Base-by-base conservation (phyloP, 2,113 vertebrate genomes). In the Charina bottae region DNA sequence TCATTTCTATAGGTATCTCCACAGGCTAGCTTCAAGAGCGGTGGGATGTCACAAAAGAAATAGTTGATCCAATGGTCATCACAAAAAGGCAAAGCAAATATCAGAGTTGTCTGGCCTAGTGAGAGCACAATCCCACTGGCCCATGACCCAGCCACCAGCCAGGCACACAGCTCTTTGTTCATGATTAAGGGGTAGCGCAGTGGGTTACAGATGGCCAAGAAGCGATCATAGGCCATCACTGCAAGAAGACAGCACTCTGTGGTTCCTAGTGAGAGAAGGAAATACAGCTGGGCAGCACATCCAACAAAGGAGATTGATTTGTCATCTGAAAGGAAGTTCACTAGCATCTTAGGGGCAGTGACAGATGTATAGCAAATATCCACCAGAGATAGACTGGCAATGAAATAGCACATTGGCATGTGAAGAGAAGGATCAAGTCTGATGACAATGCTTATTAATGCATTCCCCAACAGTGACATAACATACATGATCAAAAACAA, bases 231-330 rank as follows among this genome's bases (percentile, higher is more conserved):
- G 90, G n/a, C 90, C 83, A 93, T 94, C 85, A 91, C 49, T 84
- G 54, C 89, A 90, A 95, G 37, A 88, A 95, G 92, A 26, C 96
- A 89, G 62, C 49, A 92, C 12, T 94, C 92, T 37, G 90, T 93
- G 37, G 94, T 94, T 17, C 89, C 86, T 10, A 92, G 87, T 91
- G 93, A 93, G 90, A 95, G 46, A 11, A 64, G 91, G 88, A 21
- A 94, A 33, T 78, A 94, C 59, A 94, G 91, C 33, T 92, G 68
- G 56, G 42, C 24, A 55, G 85, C 92, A 64, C 85, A 95, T 0
- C 54, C 92, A 72, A 19, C 37, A 54, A 64, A 87, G 28, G 60
- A 94, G 90, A 94, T 93, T 46, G 28, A 90, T 13, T 83, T 37
- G 23, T 92, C 93, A 11, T 94, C 68, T 9, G 62, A 89, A 83